Evolutionary conservation across 2,888 invertebrate genomes (phyloP).

Genomic region (Cantharis rustica): DNA sequence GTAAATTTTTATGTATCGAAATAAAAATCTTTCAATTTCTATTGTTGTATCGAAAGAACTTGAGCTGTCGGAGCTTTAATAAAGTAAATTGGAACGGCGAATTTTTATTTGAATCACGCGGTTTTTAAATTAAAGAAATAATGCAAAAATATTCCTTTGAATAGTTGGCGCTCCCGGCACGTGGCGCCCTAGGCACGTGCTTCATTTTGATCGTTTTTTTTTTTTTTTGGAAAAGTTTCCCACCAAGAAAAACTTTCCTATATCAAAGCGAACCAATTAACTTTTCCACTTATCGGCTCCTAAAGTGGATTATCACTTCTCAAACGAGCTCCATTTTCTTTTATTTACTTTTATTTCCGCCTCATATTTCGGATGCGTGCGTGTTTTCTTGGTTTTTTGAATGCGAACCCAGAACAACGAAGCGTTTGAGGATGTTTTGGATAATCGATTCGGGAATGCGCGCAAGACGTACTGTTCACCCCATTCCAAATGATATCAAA

Average conservation of each 20-base stretch:
- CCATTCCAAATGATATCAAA: conserved; percentile 35
- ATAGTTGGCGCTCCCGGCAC: not conserved
- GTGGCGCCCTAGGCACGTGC: not conserved
- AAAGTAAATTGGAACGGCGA: not conserved
- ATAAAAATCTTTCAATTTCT: not conserved
- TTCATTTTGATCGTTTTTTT: not conserved
- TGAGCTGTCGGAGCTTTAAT: not conserved
- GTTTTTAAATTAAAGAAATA: not conserved
- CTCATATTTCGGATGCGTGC: not conserved
- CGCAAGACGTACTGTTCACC: conserved; percentile 26
- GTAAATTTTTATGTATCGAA: conserved; percentile 1
- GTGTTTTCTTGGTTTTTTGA: not conserved
- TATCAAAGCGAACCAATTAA: not conserved
- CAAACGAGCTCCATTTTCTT: not conserved
- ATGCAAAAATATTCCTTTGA: not conserved
- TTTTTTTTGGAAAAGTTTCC: not conserved
- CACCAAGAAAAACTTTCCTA: not conserved
- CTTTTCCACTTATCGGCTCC: not conserved
- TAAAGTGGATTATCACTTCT: not conserved
- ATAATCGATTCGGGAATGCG: conserved; percentile 23
- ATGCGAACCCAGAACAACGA: not conserved
- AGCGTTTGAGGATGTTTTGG: conserved; percentile 25
- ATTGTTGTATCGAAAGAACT: not conserved
- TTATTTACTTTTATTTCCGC: not conserved
- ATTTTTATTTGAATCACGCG: not conserved